Percentiles rank a stretch among this genome's conserved stretches.
Evolutionary conservation across 2,797 vertebrate genomes (phyloP).

Genomic region (Lophius americanus): DNA sequence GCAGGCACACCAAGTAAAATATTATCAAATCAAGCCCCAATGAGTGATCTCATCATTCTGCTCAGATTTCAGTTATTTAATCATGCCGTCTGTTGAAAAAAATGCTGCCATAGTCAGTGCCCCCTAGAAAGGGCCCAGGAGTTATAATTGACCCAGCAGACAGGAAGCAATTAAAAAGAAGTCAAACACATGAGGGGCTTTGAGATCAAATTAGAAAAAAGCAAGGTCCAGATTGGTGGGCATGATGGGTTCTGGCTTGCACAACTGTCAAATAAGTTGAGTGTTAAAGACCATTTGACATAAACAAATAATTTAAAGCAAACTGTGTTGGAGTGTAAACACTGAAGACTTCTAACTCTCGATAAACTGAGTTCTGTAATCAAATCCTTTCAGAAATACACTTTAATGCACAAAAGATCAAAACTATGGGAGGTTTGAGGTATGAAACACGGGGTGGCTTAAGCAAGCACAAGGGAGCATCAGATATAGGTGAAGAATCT

Average conservation of each 20-base stretch:
- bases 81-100: conserved; percentile 54
- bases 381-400: conserved; percentile 39
- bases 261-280: conserved; percentile 86
- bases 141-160: conserved; percentile 81
- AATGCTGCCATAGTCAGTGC: conserved; percentile 41
- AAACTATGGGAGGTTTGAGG: conserved; percentile 51
- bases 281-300: conserved; percentile 72
- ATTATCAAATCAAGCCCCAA: conserved; percentile 65
- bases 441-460: conserved; percentile 66
- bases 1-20: conserved; percentile 60
- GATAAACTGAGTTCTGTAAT: conserved; percentile 38
- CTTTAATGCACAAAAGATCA: conserved; percentile 25
- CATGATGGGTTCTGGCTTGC: conserved; percentile 79
- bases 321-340: conserved; percentile 67
- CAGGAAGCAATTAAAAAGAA: conserved; percentile 85
- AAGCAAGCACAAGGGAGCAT: conserved; percentile 55
- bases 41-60: conserved; percentile 69
- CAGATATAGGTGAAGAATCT: conserved; percentile 78
- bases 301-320: conserved; percentile 83
- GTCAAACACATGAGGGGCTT: conserved; percentile 81
- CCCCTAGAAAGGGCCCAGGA: conserved; percentile 57
- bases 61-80: conserved; percentile 77
- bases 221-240: conserved; percentile 58
- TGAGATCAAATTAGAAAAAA: conserved; percentile 76
- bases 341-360: conserved; percentile 51